These are phyloP conservation scores for Notodonta ziczac DNA, from an alignment of 2,888 invertebrate genomes.

Conservation along the genomic window DNA sequence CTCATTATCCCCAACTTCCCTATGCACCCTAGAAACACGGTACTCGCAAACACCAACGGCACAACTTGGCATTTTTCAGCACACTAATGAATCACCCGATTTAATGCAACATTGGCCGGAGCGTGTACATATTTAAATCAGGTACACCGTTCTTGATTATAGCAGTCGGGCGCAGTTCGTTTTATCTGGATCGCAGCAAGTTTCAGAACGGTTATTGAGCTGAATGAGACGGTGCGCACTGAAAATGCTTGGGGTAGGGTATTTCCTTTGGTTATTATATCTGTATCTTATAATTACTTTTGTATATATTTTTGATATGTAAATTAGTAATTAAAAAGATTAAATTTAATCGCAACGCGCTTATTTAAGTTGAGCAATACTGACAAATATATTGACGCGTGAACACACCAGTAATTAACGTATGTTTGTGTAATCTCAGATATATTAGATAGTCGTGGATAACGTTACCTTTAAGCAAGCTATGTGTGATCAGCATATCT, in stretches of 20 bases:
- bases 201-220: conserved; percentile 40
- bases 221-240: conserved; percentile 23
- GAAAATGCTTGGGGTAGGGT: conserved; percentile 20
- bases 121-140: conserved; percentile 70
- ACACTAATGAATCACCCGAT: conserved; percentile 63
- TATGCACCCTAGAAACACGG: conserved; percentile 25
- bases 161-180: conserved; percentile 33
- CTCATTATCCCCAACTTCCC: conserved; percentile 43
- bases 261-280: conserved; percentile 8
- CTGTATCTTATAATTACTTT: conserved; percentile 20
- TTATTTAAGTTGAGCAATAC: no score
- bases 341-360: no score
- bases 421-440: no score
- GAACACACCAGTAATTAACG: no score
- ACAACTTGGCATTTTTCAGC: conserved; percentile 40
- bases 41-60: conserved; percentile 26
- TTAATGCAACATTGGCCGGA: conserved; percentile 44
- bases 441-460: no score
- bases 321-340: background rate
- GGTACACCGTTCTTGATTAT: conserved; percentile 64
- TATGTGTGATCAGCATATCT: background rate
- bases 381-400: no score
- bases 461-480: background rate
- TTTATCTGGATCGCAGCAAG: conserved; percentile 47
- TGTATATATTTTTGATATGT: background rate